Base-by-base conservation (phyloP, 2,113 vertebrate genomes). In the Polypterus senegalus region DNA sequence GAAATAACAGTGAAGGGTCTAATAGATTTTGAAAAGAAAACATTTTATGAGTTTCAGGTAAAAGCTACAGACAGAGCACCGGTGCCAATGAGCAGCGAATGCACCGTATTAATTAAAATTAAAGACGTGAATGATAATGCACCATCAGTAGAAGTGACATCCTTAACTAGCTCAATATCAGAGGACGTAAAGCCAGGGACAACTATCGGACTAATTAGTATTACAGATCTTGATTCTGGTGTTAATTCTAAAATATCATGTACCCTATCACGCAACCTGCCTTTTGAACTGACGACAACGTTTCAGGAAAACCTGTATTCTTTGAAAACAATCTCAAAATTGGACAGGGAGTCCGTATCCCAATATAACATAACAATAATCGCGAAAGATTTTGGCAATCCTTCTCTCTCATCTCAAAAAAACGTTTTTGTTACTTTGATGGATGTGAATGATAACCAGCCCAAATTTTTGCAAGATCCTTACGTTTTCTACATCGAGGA, bases 301-400 rank as follows among this genome's bases (percentile, higher is more conserved):
- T 65, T 74, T 53, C 66, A 81, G 43, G 75, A 80, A 6, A 84
- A 84, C 54, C 73, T 79, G 61, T 84, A 72, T 46, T 81, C 82
- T 5, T 66, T 84, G 0, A 71, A 80, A 3, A 78, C 71, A 51
- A 81, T 76, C 7, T 67, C 60, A 0, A 59, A 45, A 44, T 71
- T 84, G 27, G 79, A 84, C 46, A 51, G 82, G 70, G 82, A 84
- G 57, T 7, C 1, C 1, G 59, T 60, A 3, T 69, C 76, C 1
- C 6, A 65, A 43, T 81, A 79, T 70, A 71, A 75, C 1, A 78
- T 84, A 6, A 79, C 63, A 53, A 62, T 84, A 59, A 79, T 65
- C 57, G 82, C 80, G 0, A 75, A 68, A 7, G 82, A 84, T 61
- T 65, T 69, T 43, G 82, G 82, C 4, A 63, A 77, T 1, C 77